A percentile compares a stretch with the other conserved stretches of the same genome.
Conservation (phyloP, 1,140 invertebrate species). For the Drosophila littoralis region DNA sequence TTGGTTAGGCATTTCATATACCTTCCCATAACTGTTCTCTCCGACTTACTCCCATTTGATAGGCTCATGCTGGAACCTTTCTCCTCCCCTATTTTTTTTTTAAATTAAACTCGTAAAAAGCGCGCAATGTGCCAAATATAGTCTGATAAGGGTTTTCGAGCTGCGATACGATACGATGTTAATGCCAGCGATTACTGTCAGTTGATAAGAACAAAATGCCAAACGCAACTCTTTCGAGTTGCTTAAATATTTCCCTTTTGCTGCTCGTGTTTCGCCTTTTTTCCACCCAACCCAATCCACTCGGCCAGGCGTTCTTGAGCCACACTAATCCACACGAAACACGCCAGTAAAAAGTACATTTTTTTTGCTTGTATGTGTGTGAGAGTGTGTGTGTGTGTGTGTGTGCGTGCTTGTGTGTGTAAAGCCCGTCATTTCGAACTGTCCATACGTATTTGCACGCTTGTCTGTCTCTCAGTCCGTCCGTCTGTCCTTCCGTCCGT, state of each 20-base stretch:
- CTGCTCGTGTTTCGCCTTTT: slow-evolving; percentile 14
- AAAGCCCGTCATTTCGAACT: slow-evolving; percentile 74
- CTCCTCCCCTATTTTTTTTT: neutral
- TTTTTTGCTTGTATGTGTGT: slow-evolving; percentile 14
- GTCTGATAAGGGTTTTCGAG: slow-evolving; percentile 48
- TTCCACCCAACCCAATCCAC: neutral
- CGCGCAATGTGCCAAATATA: slow-evolving; percentile 9
- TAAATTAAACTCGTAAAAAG: neutral
- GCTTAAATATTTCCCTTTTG: slow-evolving; percentile 47
- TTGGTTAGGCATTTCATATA: too few relatives aligned
- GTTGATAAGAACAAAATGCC: slow-evolving; percentile 60
- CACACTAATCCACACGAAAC: slow-evolving; percentile 70
- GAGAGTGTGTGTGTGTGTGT: slow-evolving; percentile 5
- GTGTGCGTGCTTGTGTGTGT: slow-evolving; percentile 37
- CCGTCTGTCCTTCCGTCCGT: slow-evolving; percentile 16
- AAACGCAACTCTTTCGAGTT: slow-evolving; percentile 61
- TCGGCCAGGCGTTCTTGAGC: slow-evolving; percentile 45
- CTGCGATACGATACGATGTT: slow-evolving; percentile 58
- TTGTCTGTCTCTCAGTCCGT: slow-evolving; percentile 51
- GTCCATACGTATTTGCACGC: slow-evolving; percentile 80
- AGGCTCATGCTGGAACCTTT: neutral
- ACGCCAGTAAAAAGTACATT: slow-evolving; percentile 53
- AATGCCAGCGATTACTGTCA: slow-evolving; percentile 74
- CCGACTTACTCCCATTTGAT: neutral
- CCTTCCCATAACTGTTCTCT: too few relatives aligned